Base-by-base conservation (phyloP, 2,888 invertebrate genomes). In the Coelopa pilipes region DNA sequence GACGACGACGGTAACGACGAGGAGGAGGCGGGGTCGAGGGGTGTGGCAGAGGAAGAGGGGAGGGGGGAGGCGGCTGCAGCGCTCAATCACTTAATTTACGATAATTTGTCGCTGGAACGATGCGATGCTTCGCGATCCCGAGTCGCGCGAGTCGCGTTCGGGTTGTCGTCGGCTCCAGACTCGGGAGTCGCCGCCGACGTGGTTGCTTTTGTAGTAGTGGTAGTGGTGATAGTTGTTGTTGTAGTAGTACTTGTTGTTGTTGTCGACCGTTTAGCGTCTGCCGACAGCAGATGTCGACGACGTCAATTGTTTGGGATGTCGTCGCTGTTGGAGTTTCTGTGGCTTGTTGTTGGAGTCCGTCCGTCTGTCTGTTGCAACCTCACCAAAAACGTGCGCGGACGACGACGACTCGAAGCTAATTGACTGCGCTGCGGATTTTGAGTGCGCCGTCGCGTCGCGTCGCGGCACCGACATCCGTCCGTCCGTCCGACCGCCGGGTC, bases 61-160 rank as follows among this genome's bases (percentile, higher is more conserved):
- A n/a, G n/a, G n/a, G n/a, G n/a, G n/a, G n/a, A n/a, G n/a, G 50
- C 19, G 24, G 10, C 24, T 62, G 34, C 17, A 50, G 50, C 53
- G 10, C 50, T 50, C 63, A 70, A 70, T 70, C 63, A 70, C 70
- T 70, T 63, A 70, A 70, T 70, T 63, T 70, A 70, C 70, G 62
- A 70, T 70, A 70, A 70, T 70, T 70, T 70, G 70, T 70, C 70
- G 62, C 45, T 47, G 50, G 50, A 70, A 53, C 70, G 70, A 50
- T 53, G 62, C 15, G 45, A 21, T 10, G 57, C 1, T 19, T 45
- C 45, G 17, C 15, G 34, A 19, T 19, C 57, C 69, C 57, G 45
- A 46, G 57, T 57, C 57, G 13, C 57, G 57, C 57, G 46, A 59
- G 69, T 17, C 69, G 59, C 57, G 57, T 69, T 34, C 34, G 34